Percentiles rank a stretch among this genome's conserved stretches.
Evolutionary conservation across 1,140 invertebrate species (phyloP).

Genomic region (Mycetomoellerius zeteki): DNA sequence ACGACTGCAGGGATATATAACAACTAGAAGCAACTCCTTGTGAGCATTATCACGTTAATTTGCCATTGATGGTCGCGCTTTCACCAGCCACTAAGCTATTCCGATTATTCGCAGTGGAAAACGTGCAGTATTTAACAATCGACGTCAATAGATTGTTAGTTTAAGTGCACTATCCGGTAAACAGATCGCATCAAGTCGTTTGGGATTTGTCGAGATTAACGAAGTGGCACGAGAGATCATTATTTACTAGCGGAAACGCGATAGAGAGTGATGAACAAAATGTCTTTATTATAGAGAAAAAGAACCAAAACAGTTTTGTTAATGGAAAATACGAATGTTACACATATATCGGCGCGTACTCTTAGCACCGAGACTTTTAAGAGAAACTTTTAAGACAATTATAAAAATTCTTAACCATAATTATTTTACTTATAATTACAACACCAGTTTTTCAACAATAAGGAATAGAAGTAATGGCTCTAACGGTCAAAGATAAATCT

Average conservation of each 20-base stretch:
- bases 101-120: background rate
- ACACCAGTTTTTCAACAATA: too few species aligned
- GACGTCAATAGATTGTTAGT: background rate
- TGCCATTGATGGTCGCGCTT: constrained; percentile 35
- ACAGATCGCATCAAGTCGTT: constrained; percentile 16
- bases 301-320: constrained; percentile 2
- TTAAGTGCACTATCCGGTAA: constrained; percentile 33
- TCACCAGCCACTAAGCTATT: constrained; percentile 8
- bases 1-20: background rate
- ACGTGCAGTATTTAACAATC: background rate
- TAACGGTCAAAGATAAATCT: too few species aligned
- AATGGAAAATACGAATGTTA: background rate
- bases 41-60: constrained; percentile 13
- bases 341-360: too few species aligned
- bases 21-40: background rate
- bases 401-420: too few species aligned
- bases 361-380: too few species aligned
- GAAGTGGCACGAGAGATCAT: background rate
- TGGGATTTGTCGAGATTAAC: background rate
- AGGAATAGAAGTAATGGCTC: too few species aligned
- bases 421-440: too few species aligned
- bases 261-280: background rate
- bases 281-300: background rate
- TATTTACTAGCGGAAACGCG: constrained; percentile 3
- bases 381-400: too few species aligned